Conservation (phyloP, 2,113 vertebrate species). For the Thomomys bottae region DNA sequence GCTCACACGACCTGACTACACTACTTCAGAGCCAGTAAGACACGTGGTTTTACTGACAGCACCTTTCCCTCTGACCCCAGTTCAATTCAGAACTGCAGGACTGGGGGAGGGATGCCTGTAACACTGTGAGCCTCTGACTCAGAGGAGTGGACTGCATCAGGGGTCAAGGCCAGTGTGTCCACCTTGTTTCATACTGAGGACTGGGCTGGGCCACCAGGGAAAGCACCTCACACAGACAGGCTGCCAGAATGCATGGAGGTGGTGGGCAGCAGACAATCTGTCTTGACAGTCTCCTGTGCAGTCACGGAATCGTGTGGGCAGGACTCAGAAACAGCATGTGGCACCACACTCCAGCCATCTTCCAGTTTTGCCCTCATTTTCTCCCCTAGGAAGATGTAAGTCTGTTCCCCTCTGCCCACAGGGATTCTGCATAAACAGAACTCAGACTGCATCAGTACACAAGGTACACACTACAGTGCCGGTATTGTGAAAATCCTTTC, state of each 20-base stretch:
- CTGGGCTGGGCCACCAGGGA: background rate
- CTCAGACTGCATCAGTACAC: background rate
- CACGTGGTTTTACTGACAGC: conserved; percentile 42
- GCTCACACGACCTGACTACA: background rate
- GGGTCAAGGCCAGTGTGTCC: background rate
- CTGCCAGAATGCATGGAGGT: too few species aligned
- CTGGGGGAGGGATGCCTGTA: too few species aligned
- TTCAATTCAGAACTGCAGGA: background rate
- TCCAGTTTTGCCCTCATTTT: background rate
- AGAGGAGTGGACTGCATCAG: fast-evolving
- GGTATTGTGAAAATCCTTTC: fast-evolving
- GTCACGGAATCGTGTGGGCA: background rate
- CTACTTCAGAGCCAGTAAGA: conserved; percentile 50
- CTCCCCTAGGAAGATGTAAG: background rate
- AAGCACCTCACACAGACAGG: background rate
- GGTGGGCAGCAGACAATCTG: too few species aligned
- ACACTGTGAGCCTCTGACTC: background rate
- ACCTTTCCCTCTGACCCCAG: conserved; percentile 59
- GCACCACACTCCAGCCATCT: background rate
- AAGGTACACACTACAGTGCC: background rate
- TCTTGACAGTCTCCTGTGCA: background rate
- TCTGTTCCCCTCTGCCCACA: background rate
- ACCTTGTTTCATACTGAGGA: background rate
- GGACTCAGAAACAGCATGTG: background rate
- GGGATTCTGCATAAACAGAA: background rate